phyloP scores from a whole-genome alignment of 2,113 vertebrate genomes.

The Chloropsis hardwickii region DNA sequence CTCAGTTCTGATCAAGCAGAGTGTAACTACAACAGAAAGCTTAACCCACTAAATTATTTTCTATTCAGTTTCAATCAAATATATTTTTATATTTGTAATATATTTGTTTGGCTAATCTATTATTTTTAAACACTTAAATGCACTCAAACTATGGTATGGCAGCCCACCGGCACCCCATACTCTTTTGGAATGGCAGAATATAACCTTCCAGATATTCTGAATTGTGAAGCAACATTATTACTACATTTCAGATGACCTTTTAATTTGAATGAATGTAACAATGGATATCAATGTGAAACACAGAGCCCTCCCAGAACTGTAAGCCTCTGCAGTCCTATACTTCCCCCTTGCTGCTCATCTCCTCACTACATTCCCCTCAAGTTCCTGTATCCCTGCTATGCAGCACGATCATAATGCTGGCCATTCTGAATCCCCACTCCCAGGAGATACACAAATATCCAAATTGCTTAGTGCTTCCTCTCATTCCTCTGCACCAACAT shows the following conservation, averaged over 20 bases:
- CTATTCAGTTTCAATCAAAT: neutral
- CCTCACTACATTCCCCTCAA: neutral
- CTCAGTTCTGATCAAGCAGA: neutral
- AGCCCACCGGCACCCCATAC: neutral
- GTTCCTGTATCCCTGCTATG: neutral
- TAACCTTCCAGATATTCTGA: neutral
- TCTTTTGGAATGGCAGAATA: neutral
- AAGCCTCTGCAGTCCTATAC: neutral
- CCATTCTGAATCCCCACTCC: neutral
- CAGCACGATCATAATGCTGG: neutral
- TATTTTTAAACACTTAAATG: neutral
- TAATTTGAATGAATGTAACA: neutral
- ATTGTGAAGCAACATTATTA: neutral
- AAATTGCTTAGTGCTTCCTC: neutral
- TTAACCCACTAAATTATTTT: neutral
- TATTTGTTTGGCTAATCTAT: neutral
- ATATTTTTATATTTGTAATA: neutral
- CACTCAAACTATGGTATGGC: neutral
- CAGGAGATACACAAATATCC: neutral
- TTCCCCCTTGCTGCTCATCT: constrained; percentile 11
- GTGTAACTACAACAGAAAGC: neutral
- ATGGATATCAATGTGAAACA: neutral
- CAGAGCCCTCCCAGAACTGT: neutral
- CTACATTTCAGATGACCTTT: neutral
- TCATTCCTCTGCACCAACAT: neutral